These are phyloP conservation scores for Triplophysa rosa DNA, from an alignment of 2,113 vertebrate genomes.

Conservation along the genomic window DNA sequence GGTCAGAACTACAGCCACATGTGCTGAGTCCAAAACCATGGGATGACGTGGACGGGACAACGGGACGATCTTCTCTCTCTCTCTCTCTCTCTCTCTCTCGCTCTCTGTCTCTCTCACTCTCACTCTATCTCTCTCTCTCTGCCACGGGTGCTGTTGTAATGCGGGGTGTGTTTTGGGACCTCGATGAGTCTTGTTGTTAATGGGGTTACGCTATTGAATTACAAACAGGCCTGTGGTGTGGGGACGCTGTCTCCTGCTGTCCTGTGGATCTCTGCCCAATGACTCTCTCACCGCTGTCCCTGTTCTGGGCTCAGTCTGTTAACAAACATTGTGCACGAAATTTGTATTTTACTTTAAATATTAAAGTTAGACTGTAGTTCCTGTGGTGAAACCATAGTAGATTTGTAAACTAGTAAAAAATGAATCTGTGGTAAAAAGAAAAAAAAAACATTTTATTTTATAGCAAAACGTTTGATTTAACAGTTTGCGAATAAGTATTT, in stretches of 20 bases:
- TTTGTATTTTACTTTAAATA: no score
- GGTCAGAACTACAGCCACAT: slow-evolving; percentile 10
- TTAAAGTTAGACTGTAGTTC: no score
- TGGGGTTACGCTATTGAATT: slow-evolving; percentile 67
- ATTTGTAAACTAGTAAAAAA: no score
- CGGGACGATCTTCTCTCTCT: no score
- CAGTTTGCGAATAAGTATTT: no score
- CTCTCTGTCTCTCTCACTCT: slow-evolving; percentile 4
- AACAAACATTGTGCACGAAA: no score
- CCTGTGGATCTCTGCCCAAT: slow-evolving; percentile 65
- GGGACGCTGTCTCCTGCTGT: slow-evolving; percentile 58
- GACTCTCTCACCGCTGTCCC: slow-evolving; percentile 54
- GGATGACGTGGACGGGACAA: neutral
- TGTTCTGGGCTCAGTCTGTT: slow-evolving; percentile 14
- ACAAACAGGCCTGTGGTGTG: slow-evolving; percentile 65
- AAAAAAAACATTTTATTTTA: no score
- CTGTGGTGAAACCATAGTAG: no score
- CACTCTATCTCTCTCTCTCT: slow-evolving; percentile 32
- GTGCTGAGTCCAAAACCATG: neutral
- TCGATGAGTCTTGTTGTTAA: slow-evolving; percentile 45
- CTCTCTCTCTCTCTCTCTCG: neutral
- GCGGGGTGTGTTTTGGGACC: slow-evolving; percentile 18
- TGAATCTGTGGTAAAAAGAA: no score
- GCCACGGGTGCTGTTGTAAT: slow-evolving; percentile 33
- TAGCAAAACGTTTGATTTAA: no score